phyloP scores from a whole-genome alignment of 2,888 invertebrate genomes.

The Anagyrus pseudococci region DNA sequence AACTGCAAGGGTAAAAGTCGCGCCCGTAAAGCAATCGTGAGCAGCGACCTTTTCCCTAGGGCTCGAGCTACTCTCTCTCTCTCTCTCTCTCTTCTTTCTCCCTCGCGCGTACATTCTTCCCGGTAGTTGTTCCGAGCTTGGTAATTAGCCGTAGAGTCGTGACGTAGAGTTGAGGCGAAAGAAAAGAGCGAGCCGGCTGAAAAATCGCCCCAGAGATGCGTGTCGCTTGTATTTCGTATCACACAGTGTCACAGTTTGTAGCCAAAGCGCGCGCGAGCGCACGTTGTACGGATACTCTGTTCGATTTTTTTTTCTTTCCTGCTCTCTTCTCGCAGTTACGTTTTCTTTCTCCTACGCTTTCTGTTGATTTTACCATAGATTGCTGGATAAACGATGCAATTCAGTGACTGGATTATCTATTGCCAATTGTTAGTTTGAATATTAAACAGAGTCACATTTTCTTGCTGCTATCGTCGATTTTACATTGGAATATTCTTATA shows the following conservation, averaged over 20 bases:
- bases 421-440: no score
- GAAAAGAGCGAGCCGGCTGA: conserved; percentile 7
- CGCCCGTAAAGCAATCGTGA: conserved; percentile 14
- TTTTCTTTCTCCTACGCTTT: no score
- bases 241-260: no score
- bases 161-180: conserved; percentile 16
- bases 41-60: conserved; percentile 36
- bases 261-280: not conserved
- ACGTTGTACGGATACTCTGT: no score
- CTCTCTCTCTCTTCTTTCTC: conserved; percentile 3
- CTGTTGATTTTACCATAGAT: no score
- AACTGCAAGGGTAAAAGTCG: conserved; percentile 12
- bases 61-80: conserved; percentile 19
- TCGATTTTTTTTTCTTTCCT: no score
- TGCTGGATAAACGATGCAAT: no score
- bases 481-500: no score
- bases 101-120: not conserved
- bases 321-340: no score
- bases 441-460: no score
- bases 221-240: not conserved
- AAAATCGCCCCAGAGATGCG: conserved; percentile 23
- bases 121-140: conserved; percentile 41
- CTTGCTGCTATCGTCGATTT: no score
- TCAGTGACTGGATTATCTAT: no score
- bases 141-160: conserved; percentile 47